phyloP scores from a whole-genome alignment of 53 echinoderm and acorn worm genomes.

The Pentamera pediparva region DNA sequence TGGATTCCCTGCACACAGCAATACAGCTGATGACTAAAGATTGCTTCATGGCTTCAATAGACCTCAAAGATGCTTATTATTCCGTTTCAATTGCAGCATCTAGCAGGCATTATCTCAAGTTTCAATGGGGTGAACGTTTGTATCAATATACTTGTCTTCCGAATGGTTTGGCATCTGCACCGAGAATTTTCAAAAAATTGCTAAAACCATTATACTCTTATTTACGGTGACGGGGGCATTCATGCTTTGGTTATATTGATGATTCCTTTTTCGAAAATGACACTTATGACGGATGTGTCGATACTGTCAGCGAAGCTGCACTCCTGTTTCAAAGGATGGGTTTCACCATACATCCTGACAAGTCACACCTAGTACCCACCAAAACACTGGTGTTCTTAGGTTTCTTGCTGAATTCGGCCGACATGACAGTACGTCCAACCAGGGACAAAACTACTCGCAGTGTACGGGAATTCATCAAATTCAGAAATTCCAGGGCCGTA shows the following conservation, averaged over 20 bases:
- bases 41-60: not conserved
- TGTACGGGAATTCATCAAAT: not conserved
- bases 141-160: not conserved
- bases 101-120: not conserved
- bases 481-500: not conserved
- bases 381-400: not conserved
- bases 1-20: not conserved
- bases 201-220: constrained; percentile 32
- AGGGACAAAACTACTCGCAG: not conserved
- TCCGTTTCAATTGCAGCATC: not conserved
- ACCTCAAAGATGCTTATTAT: not conserved
- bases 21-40: not conserved
- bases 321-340: not conserved
- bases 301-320: not conserved
- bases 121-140: not conserved
- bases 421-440: constrained; percentile 5
- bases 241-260: constrained; percentile 32
- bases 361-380: not conserved
- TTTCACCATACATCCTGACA: not conserved
- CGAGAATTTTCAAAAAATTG: constrained; percentile 40
- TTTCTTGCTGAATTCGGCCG: not conserved
- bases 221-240: constrained; percentile 10
- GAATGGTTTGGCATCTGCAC: constrained; percentile 17
- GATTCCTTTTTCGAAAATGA: constrained; percentile 10
- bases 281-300: constrained; percentile 5